Conservation (phyloP, 2,113 vertebrate genomes). For the Phalacrocorax pelagicus region DNA sequence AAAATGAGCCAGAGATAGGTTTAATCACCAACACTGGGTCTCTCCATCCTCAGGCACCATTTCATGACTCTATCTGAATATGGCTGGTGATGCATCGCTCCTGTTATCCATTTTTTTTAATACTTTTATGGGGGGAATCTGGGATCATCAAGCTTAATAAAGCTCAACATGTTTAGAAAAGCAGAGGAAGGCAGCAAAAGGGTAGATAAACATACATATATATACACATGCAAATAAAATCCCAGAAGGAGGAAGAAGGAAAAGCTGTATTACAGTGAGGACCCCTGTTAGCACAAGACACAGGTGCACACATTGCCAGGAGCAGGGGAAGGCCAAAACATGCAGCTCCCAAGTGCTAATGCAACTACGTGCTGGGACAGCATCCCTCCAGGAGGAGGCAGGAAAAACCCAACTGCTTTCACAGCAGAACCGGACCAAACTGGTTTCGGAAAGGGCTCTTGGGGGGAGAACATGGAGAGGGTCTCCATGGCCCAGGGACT, state of each 20-base stretch:
- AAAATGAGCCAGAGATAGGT: not conserved
- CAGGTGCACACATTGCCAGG: too few relatives aligned
- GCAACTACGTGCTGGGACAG: rapidly evolving
- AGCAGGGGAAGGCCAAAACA: not conserved
- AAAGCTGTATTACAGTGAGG: not conserved
- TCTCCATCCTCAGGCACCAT: not conserved
- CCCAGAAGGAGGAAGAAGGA: not conserved
- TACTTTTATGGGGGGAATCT: not conserved
- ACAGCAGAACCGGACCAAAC: not conserved
- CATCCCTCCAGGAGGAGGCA: not conserved
- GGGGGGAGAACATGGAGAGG: not conserved
- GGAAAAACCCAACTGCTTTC: not conserved
- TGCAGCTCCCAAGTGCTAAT: rapidly evolving
- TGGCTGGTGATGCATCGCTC: not conserved
- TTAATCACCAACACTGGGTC: not conserved
- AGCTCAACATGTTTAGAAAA: not conserved
- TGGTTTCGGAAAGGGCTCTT: not conserved
- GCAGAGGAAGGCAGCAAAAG: not conserved
- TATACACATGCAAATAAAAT: not conserved
- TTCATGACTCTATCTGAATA: not conserved
- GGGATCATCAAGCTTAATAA: not conserved
- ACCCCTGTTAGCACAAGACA: not conserved
- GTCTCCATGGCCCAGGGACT: not conserved
- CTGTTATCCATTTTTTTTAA: not conserved
- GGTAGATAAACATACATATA: not conserved